Base-by-base conservation (phyloP, 2,113 vertebrate genomes). In the Cynopterus brachyotis region DNA sequence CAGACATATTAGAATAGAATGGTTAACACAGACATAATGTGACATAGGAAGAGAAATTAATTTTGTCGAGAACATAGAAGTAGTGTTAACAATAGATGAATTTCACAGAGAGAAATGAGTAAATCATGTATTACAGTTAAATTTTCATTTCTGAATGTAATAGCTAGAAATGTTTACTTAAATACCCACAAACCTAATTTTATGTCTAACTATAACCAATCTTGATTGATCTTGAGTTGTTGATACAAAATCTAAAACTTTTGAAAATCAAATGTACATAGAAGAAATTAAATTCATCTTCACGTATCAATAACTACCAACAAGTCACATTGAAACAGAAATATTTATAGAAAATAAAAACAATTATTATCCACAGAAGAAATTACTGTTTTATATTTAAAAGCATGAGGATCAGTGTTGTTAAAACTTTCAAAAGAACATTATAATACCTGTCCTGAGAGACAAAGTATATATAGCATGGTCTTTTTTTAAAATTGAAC, bases 21-120 rank as follows among this genome's bases (percentile, higher is more conserved):
- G 40, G 57, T 37, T 84, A 66, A n/a, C 81, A 1, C 12, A 86
- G 32, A 64, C 24, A 17, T 93, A 4, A 47, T 47, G n/a, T n/a
- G n/a, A n/a, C n/a, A n/a, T 9, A 96, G 6, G 13, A 64, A 89
- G 16, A 55, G 8, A 79, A 73, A 22, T 69, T n/a, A 95, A 79
- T 79, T 87, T 37, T 92, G 9, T 85, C 67, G 20, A 40, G 16
- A 42, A 79, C n/a, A 79, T 13, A 57, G 1, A 45, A 4, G 22
- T 73, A 80, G 1, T 37, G 17, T 72, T 86, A 96, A 70, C 3
- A 91, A 89, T 50, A 57, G 11, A 47, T 62, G 30, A 88, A 45
- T 83, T 96, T 96, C 72, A 87, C 67, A 84, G 75, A 60, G 16
- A 91, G 59, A 55, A 93, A 94, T 32, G 19, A 80, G 9, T 22